Percentiles rank a stretch among this genome's conserved stretches.
phyloP scores from a whole-genome alignment of 2,797 vertebrate genomes.

The Ctenosaura bakeri region DNA sequence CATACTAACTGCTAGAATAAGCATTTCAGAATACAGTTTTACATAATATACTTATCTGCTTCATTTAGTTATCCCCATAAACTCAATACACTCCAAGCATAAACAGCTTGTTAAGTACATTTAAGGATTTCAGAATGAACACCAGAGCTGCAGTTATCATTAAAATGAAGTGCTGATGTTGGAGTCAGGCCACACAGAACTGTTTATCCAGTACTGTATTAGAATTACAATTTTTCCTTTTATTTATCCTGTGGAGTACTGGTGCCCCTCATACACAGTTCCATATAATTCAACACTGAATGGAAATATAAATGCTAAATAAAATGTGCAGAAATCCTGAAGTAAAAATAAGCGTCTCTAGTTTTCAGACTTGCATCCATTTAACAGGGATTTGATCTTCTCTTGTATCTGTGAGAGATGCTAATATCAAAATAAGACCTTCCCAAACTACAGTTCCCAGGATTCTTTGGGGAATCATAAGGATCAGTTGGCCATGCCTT shows the following conservation, averaged over 20 bases:
- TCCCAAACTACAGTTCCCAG: slow-evolving; percentile 29
- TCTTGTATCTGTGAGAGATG: background rate
- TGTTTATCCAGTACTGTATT: slow-evolving; percentile 62
- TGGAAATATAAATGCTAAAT: slow-evolving; percentile 29
- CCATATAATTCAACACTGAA: slow-evolving; percentile 37
- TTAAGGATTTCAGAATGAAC: slow-evolving; percentile 76
- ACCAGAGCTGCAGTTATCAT: slow-evolving; percentile 71
- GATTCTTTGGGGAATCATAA: slow-evolving; percentile 13
- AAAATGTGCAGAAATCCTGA: background rate
- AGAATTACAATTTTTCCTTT: slow-evolving; percentile 67
- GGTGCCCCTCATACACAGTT: slow-evolving; percentile 26
- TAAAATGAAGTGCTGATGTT: slow-evolving; percentile 76
- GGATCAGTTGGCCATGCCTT: background rate
- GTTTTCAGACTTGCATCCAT: background rate
- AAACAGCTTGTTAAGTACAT: slow-evolving; percentile 78
- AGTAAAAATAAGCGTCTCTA: slow-evolving; percentile 1
- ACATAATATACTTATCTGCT: slow-evolving; percentile 75
- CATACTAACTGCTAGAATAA: slow-evolving; percentile 74
- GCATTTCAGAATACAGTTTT: slow-evolving; percentile 69
- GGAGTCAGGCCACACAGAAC: slow-evolving; percentile 66
- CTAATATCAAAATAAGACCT: background rate
- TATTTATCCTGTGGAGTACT: slow-evolving; percentile 28
- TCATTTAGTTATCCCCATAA: slow-evolving; percentile 72
- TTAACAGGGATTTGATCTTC: rapidly evolving
- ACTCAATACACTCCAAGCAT: slow-evolving; percentile 68